A percentile compares a stretch with the other conserved stretches of the same genome.
Conservation (phyloP, 1,140 invertebrate species). For the Brachionus angularis region DNA sequence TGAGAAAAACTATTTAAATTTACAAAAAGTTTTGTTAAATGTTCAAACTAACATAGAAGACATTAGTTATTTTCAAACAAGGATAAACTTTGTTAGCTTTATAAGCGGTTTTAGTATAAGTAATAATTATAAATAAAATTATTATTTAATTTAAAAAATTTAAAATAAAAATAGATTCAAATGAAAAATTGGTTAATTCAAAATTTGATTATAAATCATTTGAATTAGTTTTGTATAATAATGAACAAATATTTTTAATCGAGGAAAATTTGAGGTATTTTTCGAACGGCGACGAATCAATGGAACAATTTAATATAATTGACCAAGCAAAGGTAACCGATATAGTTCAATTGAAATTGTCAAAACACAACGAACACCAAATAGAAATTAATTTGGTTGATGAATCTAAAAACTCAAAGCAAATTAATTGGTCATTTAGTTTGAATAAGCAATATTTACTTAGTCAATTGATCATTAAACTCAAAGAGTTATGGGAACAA, state of each 20-base stretch:
- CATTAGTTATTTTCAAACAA: too few species aligned
- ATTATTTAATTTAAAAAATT: too few species aligned
- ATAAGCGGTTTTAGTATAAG: too few species aligned
- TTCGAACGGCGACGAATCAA: neutral
- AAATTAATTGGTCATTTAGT: slow-evolving; percentile 3
- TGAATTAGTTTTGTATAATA: slow-evolving; percentile 21
- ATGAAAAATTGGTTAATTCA: neutral
- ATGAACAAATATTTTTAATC: neutral
- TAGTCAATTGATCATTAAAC: neutral
- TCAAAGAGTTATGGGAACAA: slow-evolving; percentile 25
- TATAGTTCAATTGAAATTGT: slow-evolving; percentile 23
- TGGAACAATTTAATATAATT: slow-evolving; percentile 9
- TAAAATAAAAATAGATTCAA: too few species aligned
- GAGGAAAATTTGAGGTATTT: slow-evolving; percentile 32
- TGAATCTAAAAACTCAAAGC: neutral
- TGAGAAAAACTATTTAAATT: neutral
- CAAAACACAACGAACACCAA: neutral
- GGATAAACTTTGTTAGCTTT: too few species aligned
- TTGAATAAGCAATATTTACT: slow-evolving; percentile 13
- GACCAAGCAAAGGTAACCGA: neutral
- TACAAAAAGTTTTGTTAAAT: too few species aligned
- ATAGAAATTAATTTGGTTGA: slow-evolving; percentile 1
- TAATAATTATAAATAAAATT: too few species aligned
- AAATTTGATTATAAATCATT: slow-evolving; percentile 1
- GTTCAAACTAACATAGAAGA: too few species aligned